Evolutionary conservation across 2,797 vertebrate species (phyloP), one percentile per base, ranked within the genome.

Genomic region (Siniperca scherzeri): DNA sequence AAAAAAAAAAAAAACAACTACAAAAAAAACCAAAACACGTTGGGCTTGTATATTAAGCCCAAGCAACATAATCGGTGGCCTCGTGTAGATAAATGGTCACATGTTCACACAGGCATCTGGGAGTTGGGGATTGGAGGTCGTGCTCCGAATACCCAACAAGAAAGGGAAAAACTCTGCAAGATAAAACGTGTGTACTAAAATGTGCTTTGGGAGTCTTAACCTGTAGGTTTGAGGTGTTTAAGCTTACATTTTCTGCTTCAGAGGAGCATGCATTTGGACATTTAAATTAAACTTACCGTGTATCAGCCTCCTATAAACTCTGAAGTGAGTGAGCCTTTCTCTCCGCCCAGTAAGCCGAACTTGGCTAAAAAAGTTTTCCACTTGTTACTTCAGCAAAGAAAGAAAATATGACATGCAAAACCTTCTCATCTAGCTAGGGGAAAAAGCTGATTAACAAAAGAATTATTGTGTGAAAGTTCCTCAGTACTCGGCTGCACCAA

Each of bases 271-370:
- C 22, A 7, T 22, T 0, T 22, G 46, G 2, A 59, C 7, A 8
- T 44, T 71, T 22, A 66, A 71, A 71, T 46, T 46, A 2, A 70
- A 87, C 92, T 91, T 89, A 94, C 93, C 89, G 84, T 67, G 19
- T 22, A 3, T 72, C 33, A 70, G 52, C 70, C 57, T 82, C 66
- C 69, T 57, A 6, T 12, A 50, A 64, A 83, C 78, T 75, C 38
- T 57, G n/a, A 52, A 17, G 27, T 21, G 25, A 70, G 16, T 61
- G 33, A 12, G 50, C 19, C 30, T 55, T 33, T 59, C 33, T 79
- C 68, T 80, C 76, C 71, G 67, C 42, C 72, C 57, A 76, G 53
- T 66, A n/a, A 83, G 67, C 70, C 52, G 68, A 85, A 88, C 72
- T 80, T 85, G 61, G 56, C 71, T 7, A 7, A 36, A 62, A 62